These are phyloP conservation scores for Hypolimnas misippus DNA, from an alignment of 2,888 invertebrate genomes.

Conservation along the genomic window DNA sequence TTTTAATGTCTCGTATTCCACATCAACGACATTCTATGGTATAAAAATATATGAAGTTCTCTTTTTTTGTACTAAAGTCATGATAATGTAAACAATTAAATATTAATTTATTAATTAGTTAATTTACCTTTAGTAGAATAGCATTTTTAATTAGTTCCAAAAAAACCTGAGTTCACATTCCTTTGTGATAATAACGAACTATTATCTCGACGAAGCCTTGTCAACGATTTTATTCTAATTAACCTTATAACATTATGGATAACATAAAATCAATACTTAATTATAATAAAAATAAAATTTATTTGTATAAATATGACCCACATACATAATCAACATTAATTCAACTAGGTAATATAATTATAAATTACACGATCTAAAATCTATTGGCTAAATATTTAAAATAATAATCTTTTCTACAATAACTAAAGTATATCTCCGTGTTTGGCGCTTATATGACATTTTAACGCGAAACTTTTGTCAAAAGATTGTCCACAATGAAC, in stretches of 20 bases:
- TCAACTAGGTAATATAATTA: no score
- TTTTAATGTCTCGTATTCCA: no score
- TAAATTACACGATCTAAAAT: neutral
- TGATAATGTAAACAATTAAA: no score
- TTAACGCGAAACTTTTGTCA: conserved; percentile 56
- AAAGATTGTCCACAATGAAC: conserved; percentile 54
- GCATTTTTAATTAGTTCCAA: no score
- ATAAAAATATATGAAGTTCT: no score
- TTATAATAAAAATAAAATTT: conserved; percentile 20
- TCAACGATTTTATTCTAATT: neutral
- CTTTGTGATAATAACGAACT: neutral
- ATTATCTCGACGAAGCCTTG: neutral
- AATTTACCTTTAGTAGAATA: no score
- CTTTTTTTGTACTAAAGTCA: no score
- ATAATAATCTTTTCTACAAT: conserved; percentile 1
- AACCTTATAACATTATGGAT: neutral
- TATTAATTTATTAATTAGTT: no score
- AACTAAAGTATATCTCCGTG: conserved; percentile 22
- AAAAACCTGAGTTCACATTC: no score
- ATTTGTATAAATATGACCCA: neutral
- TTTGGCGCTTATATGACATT: conserved; percentile 48
- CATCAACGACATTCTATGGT: no score
- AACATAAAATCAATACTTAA: neutral
- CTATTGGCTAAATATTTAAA: neutral
- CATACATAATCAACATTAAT: neutral